A percentile compares a stretch with the other conserved stretches of the same genome.
Conservation (phyloP, 2,113 vertebrate genomes). For the Sprattus sprattus region DNA sequence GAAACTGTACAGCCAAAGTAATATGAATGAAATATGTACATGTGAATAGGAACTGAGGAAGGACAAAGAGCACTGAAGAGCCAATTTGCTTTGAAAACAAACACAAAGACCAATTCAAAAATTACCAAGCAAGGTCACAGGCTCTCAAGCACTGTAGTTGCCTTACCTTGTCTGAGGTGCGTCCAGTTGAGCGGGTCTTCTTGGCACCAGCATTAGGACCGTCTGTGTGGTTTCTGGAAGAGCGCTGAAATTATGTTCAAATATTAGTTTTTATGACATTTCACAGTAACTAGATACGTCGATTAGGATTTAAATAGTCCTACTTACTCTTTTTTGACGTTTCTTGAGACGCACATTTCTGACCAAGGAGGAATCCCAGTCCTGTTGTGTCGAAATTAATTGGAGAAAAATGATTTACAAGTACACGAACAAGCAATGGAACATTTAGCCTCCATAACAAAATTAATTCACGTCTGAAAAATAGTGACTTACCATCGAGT, state of each 20-base stretch:
- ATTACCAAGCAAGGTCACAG: not conserved
- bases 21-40: not conserved
- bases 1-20: not conserved
- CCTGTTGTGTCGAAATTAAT: constrained; percentile 67
- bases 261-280: not conserved
- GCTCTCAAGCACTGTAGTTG: not conserved
- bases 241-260: constrained; percentile 73
- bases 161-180: constrained; percentile 75
- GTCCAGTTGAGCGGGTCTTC: constrained; percentile 83
- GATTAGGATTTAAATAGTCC: no score
- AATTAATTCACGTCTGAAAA: not conserved
- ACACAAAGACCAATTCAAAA: not conserved
- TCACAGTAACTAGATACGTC: not conserved
- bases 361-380: constrained; percentile 90
- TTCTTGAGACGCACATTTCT: constrained; percentile 87
- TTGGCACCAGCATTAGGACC: constrained; percentile 83
- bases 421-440: not conserved
- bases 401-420: not conserved
- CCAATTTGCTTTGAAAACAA: not conserved
- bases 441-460: not conserved
- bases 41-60: not conserved
- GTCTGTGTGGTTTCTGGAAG: constrained; percentile 84
- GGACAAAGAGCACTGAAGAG: not conserved
- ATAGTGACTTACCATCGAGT: constrained; percentile 82
- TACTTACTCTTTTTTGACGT: constrained; percentile 86